phyloP scores from a whole-genome alignment of 2,888 invertebrate genomes.

The Gibbula magus region DNA sequence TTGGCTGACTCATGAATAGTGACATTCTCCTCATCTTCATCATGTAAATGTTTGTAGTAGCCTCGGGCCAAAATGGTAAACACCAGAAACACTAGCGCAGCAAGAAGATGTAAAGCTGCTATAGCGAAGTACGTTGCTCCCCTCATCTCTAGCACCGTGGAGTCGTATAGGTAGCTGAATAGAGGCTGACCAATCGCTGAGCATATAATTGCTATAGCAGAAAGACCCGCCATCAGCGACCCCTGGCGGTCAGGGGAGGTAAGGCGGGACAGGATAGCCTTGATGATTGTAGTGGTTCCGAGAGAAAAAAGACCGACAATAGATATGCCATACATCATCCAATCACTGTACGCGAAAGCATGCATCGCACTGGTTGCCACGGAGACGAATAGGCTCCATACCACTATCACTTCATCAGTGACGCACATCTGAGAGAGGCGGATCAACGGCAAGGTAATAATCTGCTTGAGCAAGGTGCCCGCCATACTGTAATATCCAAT shows the following conservation, averaged over 20 bases:
- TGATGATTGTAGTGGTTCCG: neutral
- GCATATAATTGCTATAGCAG: neutral
- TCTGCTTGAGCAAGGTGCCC: slow-evolving; percentile 22
- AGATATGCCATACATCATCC: slow-evolving; percentile 33
- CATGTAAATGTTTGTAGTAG: too few species aligned
- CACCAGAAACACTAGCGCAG: neutral
- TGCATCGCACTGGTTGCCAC: slow-evolving; percentile 38
- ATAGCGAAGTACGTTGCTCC: neutral
- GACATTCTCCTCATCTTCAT: too few species aligned
- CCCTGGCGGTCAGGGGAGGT: neutral
- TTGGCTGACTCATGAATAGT: too few species aligned
- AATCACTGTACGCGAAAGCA: slow-evolving; percentile 41
- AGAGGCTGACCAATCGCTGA: neutral
- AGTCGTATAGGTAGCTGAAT: neutral
- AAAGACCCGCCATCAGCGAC: neutral
- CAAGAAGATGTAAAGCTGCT: neutral
- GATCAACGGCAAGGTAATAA: slow-evolving; percentile 38
- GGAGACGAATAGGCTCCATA: slow-evolving; percentile 30
- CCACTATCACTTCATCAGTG: slow-evolving; percentile 41
- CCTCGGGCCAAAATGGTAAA: neutral
- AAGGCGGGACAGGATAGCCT: neutral
- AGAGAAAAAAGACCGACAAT: neutral
- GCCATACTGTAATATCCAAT: slow-evolving; percentile 43
- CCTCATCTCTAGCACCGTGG: neutral
- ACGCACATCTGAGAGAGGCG: slow-evolving; percentile 44